A percentile compares a stretch with the other conserved stretches of the same genome.
These are phyloP conservation scores for Indicator indicator DNA, from an alignment of 2,113 vertebrate species.

Conservation along the genomic window DNA sequence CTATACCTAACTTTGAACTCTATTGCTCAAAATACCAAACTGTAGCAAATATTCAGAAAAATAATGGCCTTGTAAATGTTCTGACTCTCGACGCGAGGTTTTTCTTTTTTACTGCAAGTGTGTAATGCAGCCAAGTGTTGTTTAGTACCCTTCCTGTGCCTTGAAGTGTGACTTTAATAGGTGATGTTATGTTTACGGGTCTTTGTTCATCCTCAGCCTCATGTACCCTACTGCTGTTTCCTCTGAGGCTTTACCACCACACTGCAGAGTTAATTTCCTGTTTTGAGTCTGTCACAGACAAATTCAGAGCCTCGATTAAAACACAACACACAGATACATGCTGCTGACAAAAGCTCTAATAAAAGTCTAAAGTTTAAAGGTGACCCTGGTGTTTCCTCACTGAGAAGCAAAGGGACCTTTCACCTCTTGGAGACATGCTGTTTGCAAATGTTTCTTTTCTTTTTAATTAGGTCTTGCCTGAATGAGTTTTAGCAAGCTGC, in stretches of 20 bases:
- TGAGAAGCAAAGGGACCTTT: constrained; percentile 10
- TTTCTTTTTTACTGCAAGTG: neutral
- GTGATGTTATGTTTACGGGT: constrained; percentile 64
- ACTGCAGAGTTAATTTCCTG: constrained; percentile 76
- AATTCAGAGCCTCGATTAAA: constrained; percentile 61
- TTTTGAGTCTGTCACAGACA: constrained; percentile 66
- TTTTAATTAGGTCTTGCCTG: constrained; percentile 38
- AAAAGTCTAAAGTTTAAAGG: constrained; percentile 67
- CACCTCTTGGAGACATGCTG: constrained; percentile 50
- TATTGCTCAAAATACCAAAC: neutral
- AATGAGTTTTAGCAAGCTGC: constrained; percentile 36
- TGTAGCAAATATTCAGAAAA: neutral
- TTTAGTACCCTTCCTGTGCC: constrained; percentile 68
- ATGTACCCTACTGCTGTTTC: constrained; percentile 57
- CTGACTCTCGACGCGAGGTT: neutral
- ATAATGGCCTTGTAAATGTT: neutral
- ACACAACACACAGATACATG: constrained; percentile 35
- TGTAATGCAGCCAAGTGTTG: constrained; percentile 45
- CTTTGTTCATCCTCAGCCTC: constrained; percentile 65
- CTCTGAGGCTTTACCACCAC: constrained; percentile 66
- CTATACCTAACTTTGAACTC: neutral
- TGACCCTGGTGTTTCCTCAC: constrained; percentile 65
- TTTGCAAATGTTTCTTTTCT: constrained; percentile 50
- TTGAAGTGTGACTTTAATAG: constrained; percentile 70
- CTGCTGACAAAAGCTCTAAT: constrained; percentile 66